Evolutionary conservation across 2,113 vertebrate genomes (phyloP).

Genomic region (Brachypteracias leptosomus): DNA sequence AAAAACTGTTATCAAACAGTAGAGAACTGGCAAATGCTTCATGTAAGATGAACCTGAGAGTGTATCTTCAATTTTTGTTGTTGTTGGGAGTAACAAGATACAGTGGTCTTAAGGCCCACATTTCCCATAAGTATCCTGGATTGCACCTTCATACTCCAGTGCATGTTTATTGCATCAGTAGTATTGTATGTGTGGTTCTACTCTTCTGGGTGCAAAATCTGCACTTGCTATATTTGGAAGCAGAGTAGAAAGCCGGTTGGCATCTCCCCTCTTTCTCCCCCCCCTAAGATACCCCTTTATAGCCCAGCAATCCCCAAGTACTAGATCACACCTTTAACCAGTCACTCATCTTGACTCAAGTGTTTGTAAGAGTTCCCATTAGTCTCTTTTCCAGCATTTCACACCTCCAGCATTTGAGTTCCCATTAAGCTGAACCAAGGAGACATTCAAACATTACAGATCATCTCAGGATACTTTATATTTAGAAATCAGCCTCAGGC

Average conservation of each 20-base stretch:
- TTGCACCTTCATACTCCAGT: not conserved
- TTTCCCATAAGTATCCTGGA: not conserved
- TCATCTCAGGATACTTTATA: constrained; percentile 60
- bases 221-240: constrained; percentile 37
- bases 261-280: not conserved
- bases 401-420: constrained; percentile 2
- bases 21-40: not conserved
- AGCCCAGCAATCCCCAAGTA: not conserved
- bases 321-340: not conserved
- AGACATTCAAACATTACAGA: constrained; percentile 15
- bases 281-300: not conserved
- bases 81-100: not conserved
- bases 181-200: not conserved
- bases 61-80: not conserved
- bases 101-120: not conserved
- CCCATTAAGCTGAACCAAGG: constrained; percentile 1
- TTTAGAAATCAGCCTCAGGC: constrained; percentile 49
- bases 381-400: constrained; percentile 10
- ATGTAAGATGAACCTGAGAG: not conserved
- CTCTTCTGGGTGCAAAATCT: not conserved
- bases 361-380: constrained; percentile 3
- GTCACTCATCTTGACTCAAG: constrained; percentile 43
- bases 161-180: not conserved
- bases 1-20: not conserved
- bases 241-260: not conserved